Evolutionary conservation across 1,140 invertebrate genomes (phyloP).

Genomic region (Parasteatoda tepidariorum): DNA sequence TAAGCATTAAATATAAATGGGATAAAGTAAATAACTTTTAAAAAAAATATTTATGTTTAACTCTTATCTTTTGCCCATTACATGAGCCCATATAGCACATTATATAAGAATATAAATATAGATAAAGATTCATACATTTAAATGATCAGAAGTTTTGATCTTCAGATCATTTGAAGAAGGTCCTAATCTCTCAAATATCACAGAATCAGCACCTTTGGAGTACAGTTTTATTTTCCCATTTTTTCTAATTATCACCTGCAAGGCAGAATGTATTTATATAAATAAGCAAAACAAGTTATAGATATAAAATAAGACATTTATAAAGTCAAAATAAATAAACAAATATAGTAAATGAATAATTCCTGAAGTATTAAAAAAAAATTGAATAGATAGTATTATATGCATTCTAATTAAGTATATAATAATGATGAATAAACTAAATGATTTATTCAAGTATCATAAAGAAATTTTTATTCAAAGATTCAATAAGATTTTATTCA

Average conservation of each 20-base stretch:
- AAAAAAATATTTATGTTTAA: too few species aligned
- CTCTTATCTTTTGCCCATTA: too few species aligned
- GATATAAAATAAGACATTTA: background rate
- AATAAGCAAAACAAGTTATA: background rate
- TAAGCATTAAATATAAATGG: too few species aligned
- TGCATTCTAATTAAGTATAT: too few species aligned
- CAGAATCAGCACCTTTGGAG: conserved; percentile 98
- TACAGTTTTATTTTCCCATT: conserved; percentile 90
- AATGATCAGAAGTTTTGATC: conserved; percentile 88
- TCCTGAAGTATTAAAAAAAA: background rate
- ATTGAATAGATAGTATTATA: too few species aligned
- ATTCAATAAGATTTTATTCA: too few species aligned
- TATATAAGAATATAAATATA: too few species aligned
- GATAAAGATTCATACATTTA: conserved; percentile 89
- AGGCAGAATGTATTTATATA: background rate
- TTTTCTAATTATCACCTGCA: conserved; percentile 81
- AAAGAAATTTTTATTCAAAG: too few species aligned
- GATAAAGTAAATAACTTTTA: too few species aligned
- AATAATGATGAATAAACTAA: too few species aligned
- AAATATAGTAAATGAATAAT: background rate
- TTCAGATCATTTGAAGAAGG: conserved; percentile 78
- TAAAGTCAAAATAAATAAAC: background rate
- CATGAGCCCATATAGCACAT: too few species aligned
- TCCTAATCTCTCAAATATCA: conserved; percentile 93
- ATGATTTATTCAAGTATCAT: too few species aligned